Evolutionary conservation across 2,113 vertebrate genomes (phyloP).

Genomic region (Callopanchax toddi): DNA sequence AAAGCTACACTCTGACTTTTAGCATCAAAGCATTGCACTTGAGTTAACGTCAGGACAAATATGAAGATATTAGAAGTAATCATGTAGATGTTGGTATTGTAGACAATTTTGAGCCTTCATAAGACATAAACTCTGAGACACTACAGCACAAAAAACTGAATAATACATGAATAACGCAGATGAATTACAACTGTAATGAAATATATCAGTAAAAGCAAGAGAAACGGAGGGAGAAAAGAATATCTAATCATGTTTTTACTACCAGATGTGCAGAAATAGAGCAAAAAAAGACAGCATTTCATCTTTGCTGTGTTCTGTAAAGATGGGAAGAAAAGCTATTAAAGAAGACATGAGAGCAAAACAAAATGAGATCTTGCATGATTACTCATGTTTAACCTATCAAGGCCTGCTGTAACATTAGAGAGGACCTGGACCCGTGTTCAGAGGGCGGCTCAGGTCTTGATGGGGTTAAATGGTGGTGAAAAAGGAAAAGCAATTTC

Average conservation of each 20-base stretch:
- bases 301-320: neutral
- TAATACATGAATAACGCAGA: constrained; percentile 28
- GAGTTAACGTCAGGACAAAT: neutral
- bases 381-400: neutral
- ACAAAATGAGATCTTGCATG: neutral
- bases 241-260: neutral
- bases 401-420: neutral
- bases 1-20: constrained; percentile 1
- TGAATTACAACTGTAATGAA: constrained; percentile 21
- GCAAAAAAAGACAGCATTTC: neutral
- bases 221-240: neutral
- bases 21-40: neutral
- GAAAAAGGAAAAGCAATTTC: constrained; percentile 6
- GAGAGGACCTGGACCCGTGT: neutral
- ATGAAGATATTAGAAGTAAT: constrained; percentile 2
- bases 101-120: constrained; percentile 12
- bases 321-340: neutral
- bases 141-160: constrained; percentile 26
- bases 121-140: constrained; percentile 32
- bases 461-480: constrained; percentile 12
- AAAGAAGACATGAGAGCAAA: neutral
- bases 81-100: constrained; percentile 4
- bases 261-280: neutral
- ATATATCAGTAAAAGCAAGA: constrained; percentile 2
- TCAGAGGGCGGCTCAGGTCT: neutral